A percentile compares a stretch with the other conserved stretches of the same genome.
Conservation (phyloP, 2,797 vertebrate genomes). For the Mormyrops boulengeri region DNA sequence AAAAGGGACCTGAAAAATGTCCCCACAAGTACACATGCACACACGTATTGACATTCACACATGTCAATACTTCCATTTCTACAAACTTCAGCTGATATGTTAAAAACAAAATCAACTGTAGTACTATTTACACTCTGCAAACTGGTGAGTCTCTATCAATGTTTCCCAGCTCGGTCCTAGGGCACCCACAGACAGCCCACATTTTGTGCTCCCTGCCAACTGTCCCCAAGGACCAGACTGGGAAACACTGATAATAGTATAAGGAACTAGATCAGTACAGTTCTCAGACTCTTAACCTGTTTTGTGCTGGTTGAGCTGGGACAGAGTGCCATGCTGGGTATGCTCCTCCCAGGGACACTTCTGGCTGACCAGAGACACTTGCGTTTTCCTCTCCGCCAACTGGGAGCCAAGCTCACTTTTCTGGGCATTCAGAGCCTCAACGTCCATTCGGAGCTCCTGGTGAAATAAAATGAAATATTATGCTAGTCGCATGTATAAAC, state of each 20-base stretch:
- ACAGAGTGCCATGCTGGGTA: slow-evolving; percentile 53
- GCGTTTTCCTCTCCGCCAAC: slow-evolving; percentile 59
- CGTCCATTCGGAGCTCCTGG: slow-evolving; percentile 63
- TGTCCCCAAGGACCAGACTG: background rate
- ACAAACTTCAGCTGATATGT: background rate
- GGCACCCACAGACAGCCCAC: background rate
- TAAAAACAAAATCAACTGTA: background rate
- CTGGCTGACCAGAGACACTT: slow-evolving; percentile 56
- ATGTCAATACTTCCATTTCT: background rate
- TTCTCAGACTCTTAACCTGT: slow-evolving; percentile 50
- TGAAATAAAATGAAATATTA: background rate
- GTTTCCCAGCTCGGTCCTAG: background rate
- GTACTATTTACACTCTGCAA: background rate
- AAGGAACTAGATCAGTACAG: background rate
- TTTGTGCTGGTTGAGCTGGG: slow-evolving; percentile 61
- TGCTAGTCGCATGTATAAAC: background rate
- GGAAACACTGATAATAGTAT: background rate
- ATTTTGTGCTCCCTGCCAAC: background rate
- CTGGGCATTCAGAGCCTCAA: slow-evolving; percentile 62
- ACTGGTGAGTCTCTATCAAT: background rate
- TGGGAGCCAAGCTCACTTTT: slow-evolving; percentile 66
- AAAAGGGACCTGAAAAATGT: background rate
- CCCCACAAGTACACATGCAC: background rate
- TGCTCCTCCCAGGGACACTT: slow-evolving; percentile 61
- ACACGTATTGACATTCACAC: background rate